Base-by-base conservation (phyloP, 2,888 invertebrate genomes). In the Drosophila affinis region DNA sequence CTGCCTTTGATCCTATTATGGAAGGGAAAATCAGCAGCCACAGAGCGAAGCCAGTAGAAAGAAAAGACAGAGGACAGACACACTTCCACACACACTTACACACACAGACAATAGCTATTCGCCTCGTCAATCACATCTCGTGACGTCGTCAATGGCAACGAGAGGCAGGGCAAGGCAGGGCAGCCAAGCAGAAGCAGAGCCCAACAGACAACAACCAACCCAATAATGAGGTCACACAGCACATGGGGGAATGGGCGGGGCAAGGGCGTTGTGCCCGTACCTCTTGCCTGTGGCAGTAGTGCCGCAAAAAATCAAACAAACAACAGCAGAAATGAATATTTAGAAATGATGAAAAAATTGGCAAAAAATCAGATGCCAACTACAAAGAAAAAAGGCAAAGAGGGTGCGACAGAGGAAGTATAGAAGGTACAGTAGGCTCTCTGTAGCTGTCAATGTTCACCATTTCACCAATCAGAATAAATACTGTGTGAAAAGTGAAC, bases 1-100 rank as follows among this genome's bases (percentile, higher is more conserved):
- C 54, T 46, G 59, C 51, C 59, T 85, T 73, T 83, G 71, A 83
- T 81, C 71, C 73, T 54, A 86, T 86, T 81, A 83, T 57, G 34
- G 63, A 32, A 21, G 39, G 34, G 39, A 14, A n/a, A 39, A 39
- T 14, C 14, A 14, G n/a, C 0, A 7, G n/a, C 1, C 18, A 18
- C 14, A 55, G 17, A 39, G 24, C 17, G 54, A 12, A 52, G 14
- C 21, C 32, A 12, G 24, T 17, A 61, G 60, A 9, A 9, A 18
- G 61, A n/a, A 21, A 21, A 49, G 44, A 21, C 62, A 27, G 63
- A 49, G 34, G 62, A 53, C 21, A 45, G 57, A 45, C 34, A 3
- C n/a, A n/a, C n/a, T n/a, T n/a, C n/a, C n/a, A n/a, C n/a, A n/a
- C 18, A 18, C 18, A 18, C 18, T 18, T 18, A 18, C 62, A 72